phyloP scores from a whole-genome alignment of 2,797 vertebrate species.

The Poecilia gillii region DNA sequence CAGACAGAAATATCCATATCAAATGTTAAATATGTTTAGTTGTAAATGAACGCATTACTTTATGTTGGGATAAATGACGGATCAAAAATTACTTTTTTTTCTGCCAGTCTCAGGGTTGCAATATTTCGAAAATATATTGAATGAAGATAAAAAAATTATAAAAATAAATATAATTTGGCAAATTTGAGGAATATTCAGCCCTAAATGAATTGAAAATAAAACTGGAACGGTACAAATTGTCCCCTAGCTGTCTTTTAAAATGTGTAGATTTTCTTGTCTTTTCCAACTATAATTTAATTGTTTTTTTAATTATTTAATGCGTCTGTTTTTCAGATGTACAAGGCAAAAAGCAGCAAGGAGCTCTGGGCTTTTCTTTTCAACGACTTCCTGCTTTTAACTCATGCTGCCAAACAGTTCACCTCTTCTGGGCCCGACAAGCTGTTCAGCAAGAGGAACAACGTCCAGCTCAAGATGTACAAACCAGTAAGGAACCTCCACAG shows the following conservation, averaged over 20 bases:
- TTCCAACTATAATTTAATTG: not conserved
- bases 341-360: conserved; percentile 94
- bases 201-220: too few species aligned
- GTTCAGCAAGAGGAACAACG: conserved; percentile 90
- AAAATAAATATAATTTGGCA: too few species aligned
- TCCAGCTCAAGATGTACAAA: conserved; percentile 96
- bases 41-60: not conserved
- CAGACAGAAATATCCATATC: not conserved
- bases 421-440: conserved; percentile 89
- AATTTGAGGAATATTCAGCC: too few species aligned
- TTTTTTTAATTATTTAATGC: conserved; percentile 1
- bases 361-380: conserved; percentile 95
- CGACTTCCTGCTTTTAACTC: conserved; percentile 95
- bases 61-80: too few species aligned
- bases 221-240: too few species aligned
- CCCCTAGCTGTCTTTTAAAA: too few species aligned
- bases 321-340: conserved; percentile 61
- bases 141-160: too few species aligned
- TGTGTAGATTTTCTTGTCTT: too few species aligned
- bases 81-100: not conserved
- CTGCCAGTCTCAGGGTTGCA: not conserved
- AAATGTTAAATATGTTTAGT: not conserved
- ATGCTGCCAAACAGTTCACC: conserved; percentile 89
- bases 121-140: too few species aligned
- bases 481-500: conserved; percentile 79